Conservation (phyloP, 2,797 vertebrate species). For the Myotis planiceps region DNA sequence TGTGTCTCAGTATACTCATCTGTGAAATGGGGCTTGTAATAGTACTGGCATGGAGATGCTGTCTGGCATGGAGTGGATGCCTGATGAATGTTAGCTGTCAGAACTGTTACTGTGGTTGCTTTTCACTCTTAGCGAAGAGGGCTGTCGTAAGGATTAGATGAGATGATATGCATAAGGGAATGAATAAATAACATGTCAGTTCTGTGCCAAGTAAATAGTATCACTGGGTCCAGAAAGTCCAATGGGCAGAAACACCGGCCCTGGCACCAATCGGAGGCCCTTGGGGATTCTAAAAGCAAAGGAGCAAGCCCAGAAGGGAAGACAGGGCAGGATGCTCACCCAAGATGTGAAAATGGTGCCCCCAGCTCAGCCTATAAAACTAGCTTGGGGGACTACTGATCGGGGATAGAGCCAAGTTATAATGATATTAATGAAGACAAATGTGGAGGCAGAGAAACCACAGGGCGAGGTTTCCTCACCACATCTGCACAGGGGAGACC, state of each 20-base stretch:
- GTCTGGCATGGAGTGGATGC: background rate
- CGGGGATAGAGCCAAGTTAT: background rate
- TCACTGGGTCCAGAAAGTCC: background rate
- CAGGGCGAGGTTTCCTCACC: background rate
- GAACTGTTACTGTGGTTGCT: background rate
- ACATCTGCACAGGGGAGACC: background rate
- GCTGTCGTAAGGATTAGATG: background rate
- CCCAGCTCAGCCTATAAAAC: background rate
- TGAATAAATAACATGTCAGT: background rate
- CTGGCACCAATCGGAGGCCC: background rate
- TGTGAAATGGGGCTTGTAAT: background rate
- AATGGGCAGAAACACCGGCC: background rate
- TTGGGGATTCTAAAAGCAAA: background rate
- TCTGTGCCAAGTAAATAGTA: background rate
- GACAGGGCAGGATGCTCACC: background rate
- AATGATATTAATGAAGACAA: background rate
- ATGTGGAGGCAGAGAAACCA: background rate
- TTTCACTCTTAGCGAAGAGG: background rate
- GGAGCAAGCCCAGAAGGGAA: background rate
- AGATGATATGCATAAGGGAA: background rate
- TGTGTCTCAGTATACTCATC: background rate
- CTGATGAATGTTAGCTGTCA: background rate
- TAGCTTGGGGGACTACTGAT: background rate
- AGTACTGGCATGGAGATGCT: too few relatives aligned
- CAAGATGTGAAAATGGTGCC: background rate